phyloP scores from a whole-genome alignment of 2,888 invertebrate genomes.

The Meloe dianella region DNA sequence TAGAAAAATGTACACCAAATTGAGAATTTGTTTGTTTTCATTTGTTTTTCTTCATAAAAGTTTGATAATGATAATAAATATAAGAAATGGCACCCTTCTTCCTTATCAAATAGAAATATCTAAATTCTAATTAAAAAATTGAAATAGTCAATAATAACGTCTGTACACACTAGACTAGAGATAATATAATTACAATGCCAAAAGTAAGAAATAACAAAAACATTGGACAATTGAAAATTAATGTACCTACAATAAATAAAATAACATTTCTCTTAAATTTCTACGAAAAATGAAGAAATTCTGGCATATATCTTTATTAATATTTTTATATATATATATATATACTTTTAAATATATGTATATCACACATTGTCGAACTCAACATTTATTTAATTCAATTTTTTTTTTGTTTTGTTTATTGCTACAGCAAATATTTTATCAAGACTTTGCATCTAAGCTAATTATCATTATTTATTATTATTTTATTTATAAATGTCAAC shows the following conservation, averaged over 20 bases:
- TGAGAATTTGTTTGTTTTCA: too few relatives aligned
- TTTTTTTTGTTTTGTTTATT: constrained; percentile 53
- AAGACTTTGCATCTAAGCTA: constrained; percentile 34
- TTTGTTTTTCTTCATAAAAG: not conserved
- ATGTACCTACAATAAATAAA: too few relatives aligned
- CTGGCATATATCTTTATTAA: not conserved
- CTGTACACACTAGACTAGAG: too few relatives aligned
- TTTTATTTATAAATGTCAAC: constrained; percentile 26
- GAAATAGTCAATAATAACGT: constrained; percentile 41
- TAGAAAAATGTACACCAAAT: too few relatives aligned
- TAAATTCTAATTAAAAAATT: constrained; percentile 31
- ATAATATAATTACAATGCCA: constrained; percentile 31
- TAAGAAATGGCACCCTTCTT: constrained; percentile 34
- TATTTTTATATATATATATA: not conserved
- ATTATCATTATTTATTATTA: not conserved
- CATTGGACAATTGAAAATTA: not conserved
- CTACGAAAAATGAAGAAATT: constrained; percentile 12
- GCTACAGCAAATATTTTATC: constrained; percentile 60
- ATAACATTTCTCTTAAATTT: constrained; percentile 33
- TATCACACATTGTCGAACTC: constrained; percentile 53
- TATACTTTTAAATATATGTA: constrained; percentile 38
- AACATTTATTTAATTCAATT: constrained; percentile 34
- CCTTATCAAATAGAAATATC: constrained; percentile 36
- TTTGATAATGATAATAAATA: constrained; percentile 7
- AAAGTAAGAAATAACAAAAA: too few relatives aligned